These are phyloP conservation scores for Tyto alba DNA, from an alignment of 2,113 vertebrate species.

Conservation along the genomic window DNA sequence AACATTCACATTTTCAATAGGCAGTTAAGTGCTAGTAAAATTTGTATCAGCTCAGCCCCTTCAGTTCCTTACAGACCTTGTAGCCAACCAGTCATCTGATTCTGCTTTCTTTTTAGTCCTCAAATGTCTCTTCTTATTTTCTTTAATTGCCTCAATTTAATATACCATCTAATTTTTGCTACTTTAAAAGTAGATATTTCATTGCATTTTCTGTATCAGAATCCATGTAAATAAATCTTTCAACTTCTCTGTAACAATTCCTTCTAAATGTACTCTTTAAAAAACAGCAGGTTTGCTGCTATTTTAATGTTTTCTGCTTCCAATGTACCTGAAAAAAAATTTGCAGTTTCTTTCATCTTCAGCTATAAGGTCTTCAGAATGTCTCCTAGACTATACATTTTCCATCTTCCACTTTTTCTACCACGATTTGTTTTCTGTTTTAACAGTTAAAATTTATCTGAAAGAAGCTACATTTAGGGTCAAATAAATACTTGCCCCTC, in stretches of 20 bases:
- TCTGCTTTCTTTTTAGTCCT: neutral
- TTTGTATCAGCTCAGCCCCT: neutral
- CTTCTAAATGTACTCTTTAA: neutral
- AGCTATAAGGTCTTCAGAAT: neutral
- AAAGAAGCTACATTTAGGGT: neutral
- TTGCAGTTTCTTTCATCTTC: neutral
- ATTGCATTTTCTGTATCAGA: neutral
- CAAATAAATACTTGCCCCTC: neutral
- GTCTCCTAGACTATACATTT: neutral
- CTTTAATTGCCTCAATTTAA: neutral
- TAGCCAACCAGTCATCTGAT: neutral
- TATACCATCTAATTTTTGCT: neutral
- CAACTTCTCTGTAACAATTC: neutral
- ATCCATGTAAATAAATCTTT: neutral
- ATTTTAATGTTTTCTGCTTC: neutral
- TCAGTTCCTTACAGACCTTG: neutral
- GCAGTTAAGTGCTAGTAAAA: neutral
- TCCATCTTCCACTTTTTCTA: neutral
- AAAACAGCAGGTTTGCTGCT: neutral
- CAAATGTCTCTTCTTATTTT: neutral
- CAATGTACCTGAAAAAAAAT: neutral
- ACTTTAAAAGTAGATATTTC: neutral
- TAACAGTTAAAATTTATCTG: neutral
- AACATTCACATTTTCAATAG: neutral
- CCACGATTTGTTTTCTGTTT: neutral